Percentiles rank a stretch among this genome's conserved stretches.
Evolutionary conservation across 2,888 invertebrate species (phyloP).

Genomic region (Limnephilus marmoratus): DNA sequence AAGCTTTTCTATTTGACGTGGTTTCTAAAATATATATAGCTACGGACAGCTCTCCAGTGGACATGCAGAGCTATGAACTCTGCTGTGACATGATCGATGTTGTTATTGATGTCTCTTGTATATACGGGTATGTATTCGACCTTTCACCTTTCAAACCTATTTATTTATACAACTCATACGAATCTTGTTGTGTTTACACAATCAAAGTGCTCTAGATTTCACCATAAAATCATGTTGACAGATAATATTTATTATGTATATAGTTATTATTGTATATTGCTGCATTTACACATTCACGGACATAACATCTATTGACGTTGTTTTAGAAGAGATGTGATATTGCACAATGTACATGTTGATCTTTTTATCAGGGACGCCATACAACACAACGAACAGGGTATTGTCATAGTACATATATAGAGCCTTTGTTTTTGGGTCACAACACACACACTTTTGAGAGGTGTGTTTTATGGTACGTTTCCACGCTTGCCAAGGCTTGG

Average conservation of each 20-base stretch:
- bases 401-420: too few species aligned
- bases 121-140: slow-evolving; percentile 90
- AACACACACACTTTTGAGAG: too few species aligned
- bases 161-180: not conserved
- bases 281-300: too few species aligned
- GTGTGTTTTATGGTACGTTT: too few species aligned
- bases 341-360: too few species aligned
- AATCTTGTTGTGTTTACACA: not conserved
- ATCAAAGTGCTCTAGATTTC: not conserved
- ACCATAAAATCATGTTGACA: not conserved
- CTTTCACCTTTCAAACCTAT: not conserved
- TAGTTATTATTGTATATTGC: not conserved
- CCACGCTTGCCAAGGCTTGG: too few species aligned
- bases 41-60: slow-evolving; percentile 99
- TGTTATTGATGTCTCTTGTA: slow-evolving; percentile 98
- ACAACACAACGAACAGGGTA: too few species aligned
- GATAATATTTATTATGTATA: not conserved
- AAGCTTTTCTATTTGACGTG: slow-evolving; percentile 99
- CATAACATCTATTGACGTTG: too few species aligned
- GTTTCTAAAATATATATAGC: slow-evolving; percentile 99
- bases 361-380: too few species aligned
- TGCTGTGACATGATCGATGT: slow-evolving; percentile 99
- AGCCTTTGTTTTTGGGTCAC: too few species aligned
- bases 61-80: slow-evolving; percentile 99
- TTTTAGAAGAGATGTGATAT: too few species aligned